Conservation (phyloP, 1,140 invertebrate species). For the Hesperophylax magnus region DNA sequence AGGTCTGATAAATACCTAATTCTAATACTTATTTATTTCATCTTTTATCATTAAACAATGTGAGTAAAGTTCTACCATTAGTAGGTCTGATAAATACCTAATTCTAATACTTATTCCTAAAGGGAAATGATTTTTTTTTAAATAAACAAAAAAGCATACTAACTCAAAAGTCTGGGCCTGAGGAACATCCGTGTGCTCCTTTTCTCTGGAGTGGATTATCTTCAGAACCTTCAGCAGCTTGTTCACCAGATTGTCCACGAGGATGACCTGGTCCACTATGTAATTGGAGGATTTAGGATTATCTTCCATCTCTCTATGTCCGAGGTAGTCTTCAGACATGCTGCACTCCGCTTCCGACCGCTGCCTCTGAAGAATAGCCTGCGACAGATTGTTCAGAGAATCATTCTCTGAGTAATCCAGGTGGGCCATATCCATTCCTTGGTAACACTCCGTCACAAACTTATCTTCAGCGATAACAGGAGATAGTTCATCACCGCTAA, state of each 20-base stretch:
- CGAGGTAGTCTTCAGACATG: constrained; percentile 58
- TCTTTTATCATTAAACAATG: too few relatives aligned
- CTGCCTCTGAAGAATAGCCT: constrained; percentile 75
- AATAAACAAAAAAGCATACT: constrained; percentile 54
- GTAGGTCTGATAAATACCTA: too few relatives aligned
- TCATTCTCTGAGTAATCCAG: constrained; percentile 69
- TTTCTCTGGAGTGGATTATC: constrained; percentile 80
- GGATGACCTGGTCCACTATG: constrained; percentile 74
- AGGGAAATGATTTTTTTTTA: not conserved
- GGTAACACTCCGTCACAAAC: constrained; percentile 59
- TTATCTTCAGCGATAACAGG: constrained; percentile 62
- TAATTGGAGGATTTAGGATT: constrained; percentile 60
- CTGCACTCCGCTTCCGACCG: constrained; percentile 69
- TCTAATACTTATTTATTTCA: too few relatives aligned
- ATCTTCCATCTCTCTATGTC: constrained; percentile 63
- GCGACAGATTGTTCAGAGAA: constrained; percentile 77
- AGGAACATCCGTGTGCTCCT: constrained; percentile 70
- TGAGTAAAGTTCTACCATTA: too few relatives aligned
- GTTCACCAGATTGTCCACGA: constrained; percentile 81
- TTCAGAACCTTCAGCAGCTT: constrained; percentile 81
- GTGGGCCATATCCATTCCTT: constrained; percentile 56
- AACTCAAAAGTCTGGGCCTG: constrained; percentile 70
- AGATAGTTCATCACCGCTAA: constrained; percentile 67
- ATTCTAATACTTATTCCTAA: too few relatives aligned
- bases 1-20: too few relatives aligned